Evolutionary conservation across 2,888 invertebrate genomes (phyloP).

Genomic region (Lutraria lutraria): DNA sequence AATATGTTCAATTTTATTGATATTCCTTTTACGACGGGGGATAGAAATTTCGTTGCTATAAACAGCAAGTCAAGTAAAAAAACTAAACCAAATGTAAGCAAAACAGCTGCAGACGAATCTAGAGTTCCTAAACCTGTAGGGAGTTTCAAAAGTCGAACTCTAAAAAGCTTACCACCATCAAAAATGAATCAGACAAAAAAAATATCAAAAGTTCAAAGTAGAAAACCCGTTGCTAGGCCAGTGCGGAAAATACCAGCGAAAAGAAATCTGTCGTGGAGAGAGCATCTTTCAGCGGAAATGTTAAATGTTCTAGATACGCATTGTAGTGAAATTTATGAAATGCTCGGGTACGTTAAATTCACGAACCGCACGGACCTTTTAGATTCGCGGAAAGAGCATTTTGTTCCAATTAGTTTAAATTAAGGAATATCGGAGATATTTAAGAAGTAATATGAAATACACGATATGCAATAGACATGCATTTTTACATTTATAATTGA

Average conservation of each 20-base stretch:
- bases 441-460: no score
- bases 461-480: no score
- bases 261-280: background rate
- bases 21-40: conserved; percentile 21
- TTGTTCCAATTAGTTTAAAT: background rate
- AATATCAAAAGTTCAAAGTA: background rate
- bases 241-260: background rate
- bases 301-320: background rate
- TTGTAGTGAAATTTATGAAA: conserved; percentile 9
- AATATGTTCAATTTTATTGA: conserved; percentile 48
- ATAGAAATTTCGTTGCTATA: background rate
- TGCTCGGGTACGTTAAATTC: conserved; percentile 4
- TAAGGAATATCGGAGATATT: background rate
- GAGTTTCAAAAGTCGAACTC: background rate
- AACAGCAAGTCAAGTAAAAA: background rate
- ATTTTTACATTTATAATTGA: no score
- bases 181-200: background rate
- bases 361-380: background rate
- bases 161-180: background rate
- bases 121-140: background rate
- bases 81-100: background rate
- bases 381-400: background rate
- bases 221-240: background rate
- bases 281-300: background rate
- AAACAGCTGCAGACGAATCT: background rate